Base-by-base conservation (phyloP, 2,113 vertebrate species). In the Pandion haliaetus region DNA sequence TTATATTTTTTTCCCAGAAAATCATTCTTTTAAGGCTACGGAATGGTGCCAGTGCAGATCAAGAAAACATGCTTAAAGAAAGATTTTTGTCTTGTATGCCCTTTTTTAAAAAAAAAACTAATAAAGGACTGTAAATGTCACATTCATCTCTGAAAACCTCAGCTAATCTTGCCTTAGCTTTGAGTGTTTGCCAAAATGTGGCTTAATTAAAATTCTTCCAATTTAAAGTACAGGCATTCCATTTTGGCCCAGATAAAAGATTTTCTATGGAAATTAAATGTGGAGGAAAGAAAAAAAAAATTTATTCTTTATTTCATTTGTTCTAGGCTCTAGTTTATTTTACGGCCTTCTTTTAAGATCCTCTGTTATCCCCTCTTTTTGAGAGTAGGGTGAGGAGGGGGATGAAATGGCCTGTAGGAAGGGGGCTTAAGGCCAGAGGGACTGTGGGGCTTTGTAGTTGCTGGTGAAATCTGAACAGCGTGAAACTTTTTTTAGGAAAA, bases 141-240 rank as follows among this genome's bases (percentile, higher is more conserved):
- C 36, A 24, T 79, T 85, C 2, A 5, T 80, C 47, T 91, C 34
- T 79, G 73, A 87, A 89, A 96, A 55, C 7, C 3, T 91, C 70
- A 50, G 78, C 81, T 94, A 76, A 83, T 89, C 80, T 89, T 76
- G 38, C 45, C 38, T 7, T 72, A 45, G 36, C 74, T 95, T 72
- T 76, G 86, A 87, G 61, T 38, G 15, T 89, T 85, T 95, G 73
- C 86, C 91, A 94, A 63, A 93, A 59, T 6, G 32, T 17, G 31
- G 49, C 69, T 95, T 89, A 91, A 93, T 89, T 95, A 82, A 86
- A 95, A 80, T 79, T 72, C 50, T 89, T 82, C n/a, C 19, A 40
- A 18, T 94, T 91, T 91, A 52, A 95, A 85, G 17, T 82, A 47
- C 47, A 65, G 15, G 49, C 82, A 50, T 91, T 96, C 82, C 7